Base-by-base conservation (phyloP, 2,888 invertebrate genomes). In the Erynnis tages region DNA sequence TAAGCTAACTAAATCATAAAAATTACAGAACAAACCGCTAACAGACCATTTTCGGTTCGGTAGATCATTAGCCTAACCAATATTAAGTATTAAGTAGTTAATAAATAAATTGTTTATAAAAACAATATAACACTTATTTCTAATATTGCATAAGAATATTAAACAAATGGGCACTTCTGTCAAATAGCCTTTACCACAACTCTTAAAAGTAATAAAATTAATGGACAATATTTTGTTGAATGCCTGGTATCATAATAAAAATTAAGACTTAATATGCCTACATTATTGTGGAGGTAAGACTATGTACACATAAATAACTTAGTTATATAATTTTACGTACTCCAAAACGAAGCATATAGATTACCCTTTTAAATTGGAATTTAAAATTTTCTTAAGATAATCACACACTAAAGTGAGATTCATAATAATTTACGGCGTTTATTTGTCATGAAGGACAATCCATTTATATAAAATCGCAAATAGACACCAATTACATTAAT, bases 91-190 rank as follows among this genome's bases (percentile, higher is more conserved):
- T 63, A 68, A 65, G 65, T 62, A 69, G 59, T 67, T 72, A 66
- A 87, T 88, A 88, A 87, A 85, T 86, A 85, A 80, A 79, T 80
- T 78, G 80, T 81, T 53, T 45, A 82, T 52, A 85, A 69, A 86
- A 89, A 87, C 82, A 87, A 88, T 83, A 82, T 83, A 89, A 88
- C 89, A 89, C 89, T 89, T 89, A 89, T 65, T 81, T 69, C 89
- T 88, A 89, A 79, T 88, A 89, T 89, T 89, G 89, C 89, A 87
- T 87, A 86, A 82, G 83, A 85, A 81, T 67, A 72, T 69, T 75
- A 83, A 78, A 79, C 77, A 74, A 85, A 82, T 71, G 79, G 76
- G 79, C 70, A 67, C 67, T 66, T 58, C 65, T 60, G 70, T 72
- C 62, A 69, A 71, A 71, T 50, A 55, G 41, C 53, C 56, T 54